Evolutionary conservation across 2,797 vertebrate species (phyloP).

Genomic region (Hoplostethus atlanticus): DNA sequence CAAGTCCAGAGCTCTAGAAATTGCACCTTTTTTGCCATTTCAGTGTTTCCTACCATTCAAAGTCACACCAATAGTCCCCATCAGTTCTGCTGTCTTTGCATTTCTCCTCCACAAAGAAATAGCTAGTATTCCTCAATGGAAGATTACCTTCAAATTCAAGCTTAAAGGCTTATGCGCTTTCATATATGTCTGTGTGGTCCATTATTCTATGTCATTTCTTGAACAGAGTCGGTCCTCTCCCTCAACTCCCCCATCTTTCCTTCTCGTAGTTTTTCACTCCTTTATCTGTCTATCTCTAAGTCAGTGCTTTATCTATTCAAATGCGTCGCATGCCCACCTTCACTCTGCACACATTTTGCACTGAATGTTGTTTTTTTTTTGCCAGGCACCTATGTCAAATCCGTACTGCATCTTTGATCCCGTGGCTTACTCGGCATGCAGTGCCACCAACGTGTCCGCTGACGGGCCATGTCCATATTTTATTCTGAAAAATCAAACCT

Average conservation of each 20-base stretch:
- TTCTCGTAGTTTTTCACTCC: constrained; percentile 51
- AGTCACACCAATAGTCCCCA: constrained; percentile 78
- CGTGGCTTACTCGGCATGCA: constrained; percentile 68
- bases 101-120: constrained; percentile 80
- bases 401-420: constrained; percentile 62
- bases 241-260: constrained; percentile 46
- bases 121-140: constrained; percentile 81
- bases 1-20: constrained; percentile 59
- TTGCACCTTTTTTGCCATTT: constrained; percentile 75
- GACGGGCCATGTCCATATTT: constrained; percentile 77
- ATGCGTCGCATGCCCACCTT: constrained; percentile 46
- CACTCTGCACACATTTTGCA: constrained; percentile 37
- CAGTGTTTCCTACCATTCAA: constrained; percentile 72
- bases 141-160: constrained; percentile 85
- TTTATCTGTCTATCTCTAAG: constrained; percentile 71
- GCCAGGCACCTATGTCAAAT: constrained; percentile 42
- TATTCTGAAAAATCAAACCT: constrained; percentile 78
- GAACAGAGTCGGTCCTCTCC: constrained; percentile 52
- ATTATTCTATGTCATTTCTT: constrained; percentile 78
- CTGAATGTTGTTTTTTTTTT: constrained; percentile 11
- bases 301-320: constrained; percentile 64
- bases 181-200: constrained; percentile 79
- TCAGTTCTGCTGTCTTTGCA: constrained; percentile 83
- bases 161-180: constrained; percentile 82
- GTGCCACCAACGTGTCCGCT: constrained; percentile 62